phyloP scores from a whole-genome alignment of 2,797 vertebrate genomes.

The Micrastur ruficollis region DNA sequence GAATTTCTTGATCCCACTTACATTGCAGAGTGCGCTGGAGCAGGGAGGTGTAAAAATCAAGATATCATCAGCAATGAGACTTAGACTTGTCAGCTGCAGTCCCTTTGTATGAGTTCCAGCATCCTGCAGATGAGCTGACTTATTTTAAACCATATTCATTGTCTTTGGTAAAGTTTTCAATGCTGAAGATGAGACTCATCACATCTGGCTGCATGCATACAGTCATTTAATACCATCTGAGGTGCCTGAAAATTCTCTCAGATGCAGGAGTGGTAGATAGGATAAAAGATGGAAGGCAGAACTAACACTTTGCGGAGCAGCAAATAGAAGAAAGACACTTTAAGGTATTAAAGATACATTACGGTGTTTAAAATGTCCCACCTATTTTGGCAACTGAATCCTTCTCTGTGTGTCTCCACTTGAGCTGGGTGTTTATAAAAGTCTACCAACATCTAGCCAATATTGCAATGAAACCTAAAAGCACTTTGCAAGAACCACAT shows the following conservation, averaged over 20 bases:
- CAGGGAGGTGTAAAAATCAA: neutral
- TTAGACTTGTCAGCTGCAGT: neutral
- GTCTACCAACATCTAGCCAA: neutral
- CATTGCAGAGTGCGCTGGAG: fast-evolving
- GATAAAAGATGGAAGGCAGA: neutral
- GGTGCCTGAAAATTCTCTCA: neutral
- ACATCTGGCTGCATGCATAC: neutral
- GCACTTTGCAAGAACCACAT: neutral
- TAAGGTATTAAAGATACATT: neutral
- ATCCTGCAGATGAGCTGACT: neutral
- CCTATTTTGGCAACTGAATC: neutral
- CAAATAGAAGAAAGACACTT: neutral
- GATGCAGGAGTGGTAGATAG: neutral
- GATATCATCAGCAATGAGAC: neutral
- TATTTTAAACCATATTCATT: neutral
- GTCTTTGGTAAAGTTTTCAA: neutral
- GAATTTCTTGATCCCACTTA: neutral
- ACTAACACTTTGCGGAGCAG: neutral
- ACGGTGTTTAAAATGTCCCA: neutral
- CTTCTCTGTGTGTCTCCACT: neutral
- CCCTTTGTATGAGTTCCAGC: neutral
- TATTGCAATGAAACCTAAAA: neutral
- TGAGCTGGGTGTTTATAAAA: neutral
- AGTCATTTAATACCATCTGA: neutral
- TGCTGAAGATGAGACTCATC: neutral